A percentile compares a stretch with the other conserved stretches of the same genome.
Conservation (phyloP, 2,797 vertebrate genomes). For the Schizothorax lantsangensis region DNA sequence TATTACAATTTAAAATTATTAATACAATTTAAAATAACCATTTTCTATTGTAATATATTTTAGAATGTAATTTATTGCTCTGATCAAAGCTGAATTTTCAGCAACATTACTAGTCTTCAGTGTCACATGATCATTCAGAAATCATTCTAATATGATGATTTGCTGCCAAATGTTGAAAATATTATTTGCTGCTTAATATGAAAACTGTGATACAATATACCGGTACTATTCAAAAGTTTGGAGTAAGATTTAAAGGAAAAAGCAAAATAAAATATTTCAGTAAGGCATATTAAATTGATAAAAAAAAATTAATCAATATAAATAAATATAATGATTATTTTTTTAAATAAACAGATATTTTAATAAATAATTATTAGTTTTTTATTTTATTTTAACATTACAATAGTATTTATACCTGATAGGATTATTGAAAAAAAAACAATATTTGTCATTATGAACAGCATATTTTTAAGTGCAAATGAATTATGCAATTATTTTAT, state of each 20-base stretch:
- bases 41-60: not conserved
- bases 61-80: not conserved
- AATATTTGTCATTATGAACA: too few relatives aligned
- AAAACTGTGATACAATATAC: not conserved
- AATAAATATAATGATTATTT: not conserved
- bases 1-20: not conserved
- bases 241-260: not conserved
- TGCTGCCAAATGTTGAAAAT: not conserved
- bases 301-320: not conserved
- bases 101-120: not conserved
- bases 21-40: not conserved
- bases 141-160: not conserved
- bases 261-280: not conserved
- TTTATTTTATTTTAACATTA: too few relatives aligned
- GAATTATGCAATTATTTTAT: too few relatives aligned
- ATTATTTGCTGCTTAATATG: not conserved
- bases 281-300: not conserved
- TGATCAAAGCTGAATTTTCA: not conserved
- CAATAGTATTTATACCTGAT: too few relatives aligned
- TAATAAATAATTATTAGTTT: not conserved
- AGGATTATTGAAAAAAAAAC: too few relatives aligned
- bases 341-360: not conserved
- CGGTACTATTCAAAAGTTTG: too few relatives aligned
- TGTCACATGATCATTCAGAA: not conserved
- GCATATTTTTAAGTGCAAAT: too few relatives aligned